Percentiles rank a stretch among this genome's conserved stretches.
phyloP scores from a whole-genome alignment of 1,140 invertebrate species.

The Panulirus ornatus region DNA sequence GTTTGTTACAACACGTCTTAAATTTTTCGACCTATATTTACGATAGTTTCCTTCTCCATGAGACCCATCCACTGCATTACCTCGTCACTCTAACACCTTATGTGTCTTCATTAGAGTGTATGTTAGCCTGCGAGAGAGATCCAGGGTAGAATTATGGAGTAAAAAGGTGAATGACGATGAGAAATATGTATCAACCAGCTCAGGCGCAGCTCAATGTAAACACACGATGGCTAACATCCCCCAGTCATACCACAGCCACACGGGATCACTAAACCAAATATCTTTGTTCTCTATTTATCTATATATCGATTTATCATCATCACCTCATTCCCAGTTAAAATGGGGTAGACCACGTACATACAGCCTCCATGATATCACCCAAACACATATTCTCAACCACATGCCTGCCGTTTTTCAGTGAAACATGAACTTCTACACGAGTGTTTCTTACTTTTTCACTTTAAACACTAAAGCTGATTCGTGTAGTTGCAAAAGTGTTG shows the following conservation, averaged over 20 bases:
- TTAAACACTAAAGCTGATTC: too few species aligned
- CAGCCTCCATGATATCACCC: too few species aligned
- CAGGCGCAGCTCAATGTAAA: constrained; percentile 58
- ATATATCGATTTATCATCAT: too few species aligned
- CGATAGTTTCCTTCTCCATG: neutral
- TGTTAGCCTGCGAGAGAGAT: constrained; percentile 4
- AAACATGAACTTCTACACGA: too few species aligned
- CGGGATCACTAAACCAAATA: constrained; percentile 19
- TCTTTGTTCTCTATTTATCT: neutral
- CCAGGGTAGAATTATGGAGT: neutral
- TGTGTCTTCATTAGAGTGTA: constrained; percentile 1
- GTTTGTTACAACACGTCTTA: neutral
- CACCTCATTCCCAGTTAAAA: too few species aligned
- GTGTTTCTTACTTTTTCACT: too few species aligned
- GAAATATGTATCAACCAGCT: neutral
- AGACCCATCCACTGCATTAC: neutral
- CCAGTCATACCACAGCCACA: too few species aligned
- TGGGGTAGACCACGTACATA: too few species aligned
- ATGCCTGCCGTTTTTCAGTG: too few species aligned
- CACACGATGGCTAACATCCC: constrained; percentile 29
- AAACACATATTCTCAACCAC: too few species aligned
- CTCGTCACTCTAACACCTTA: neutral
- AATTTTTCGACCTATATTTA: neutral
- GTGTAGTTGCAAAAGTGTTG: too few species aligned
- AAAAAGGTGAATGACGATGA: constrained; percentile 23